A percentile compares a stretch with the other conserved stretches of the same genome.
phyloP scores from a whole-genome alignment of 1,140 invertebrate genomes.

The Lucilia sericata region DNA sequence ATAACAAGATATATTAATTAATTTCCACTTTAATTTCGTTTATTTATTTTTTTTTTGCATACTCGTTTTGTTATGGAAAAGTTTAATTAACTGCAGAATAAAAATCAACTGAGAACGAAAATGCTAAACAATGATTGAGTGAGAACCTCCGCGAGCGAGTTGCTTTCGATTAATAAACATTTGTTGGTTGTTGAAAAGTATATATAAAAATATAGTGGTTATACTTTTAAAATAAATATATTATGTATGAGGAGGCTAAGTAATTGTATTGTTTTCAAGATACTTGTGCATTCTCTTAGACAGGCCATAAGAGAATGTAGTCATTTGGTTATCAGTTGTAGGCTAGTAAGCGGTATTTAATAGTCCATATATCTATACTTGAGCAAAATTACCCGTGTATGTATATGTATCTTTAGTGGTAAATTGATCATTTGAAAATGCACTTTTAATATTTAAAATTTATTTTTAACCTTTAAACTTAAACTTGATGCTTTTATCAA shows the following conservation, averaged over 20 bases:
- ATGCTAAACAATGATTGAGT: neutral
- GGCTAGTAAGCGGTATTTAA: too few species aligned
- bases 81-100: neutral
- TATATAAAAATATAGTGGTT: neutral
- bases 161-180: constrained; percentile 2
- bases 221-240: too few species aligned
- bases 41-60: neutral
- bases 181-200: neutral
- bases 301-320: constrained; percentile 9
- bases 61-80: neutral
- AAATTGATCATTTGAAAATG: too few species aligned
- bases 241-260: too few species aligned
- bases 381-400: too few species aligned
- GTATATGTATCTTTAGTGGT: too few species aligned
- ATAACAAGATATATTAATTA: neutral
- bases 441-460: too few species aligned
- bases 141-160: neutral
- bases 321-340: neutral
- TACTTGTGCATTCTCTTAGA: neutral
- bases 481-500: too few species aligned
- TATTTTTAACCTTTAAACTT: too few species aligned
- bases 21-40: neutral
- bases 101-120: neutral
- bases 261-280: neutral
- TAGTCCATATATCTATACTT: too few species aligned